A percentile compares a stretch with the other conserved stretches of the same genome.
Evolutionary conservation across 2,888 invertebrate species (phyloP).

Genomic region (Ditula angustiorana): DNA sequence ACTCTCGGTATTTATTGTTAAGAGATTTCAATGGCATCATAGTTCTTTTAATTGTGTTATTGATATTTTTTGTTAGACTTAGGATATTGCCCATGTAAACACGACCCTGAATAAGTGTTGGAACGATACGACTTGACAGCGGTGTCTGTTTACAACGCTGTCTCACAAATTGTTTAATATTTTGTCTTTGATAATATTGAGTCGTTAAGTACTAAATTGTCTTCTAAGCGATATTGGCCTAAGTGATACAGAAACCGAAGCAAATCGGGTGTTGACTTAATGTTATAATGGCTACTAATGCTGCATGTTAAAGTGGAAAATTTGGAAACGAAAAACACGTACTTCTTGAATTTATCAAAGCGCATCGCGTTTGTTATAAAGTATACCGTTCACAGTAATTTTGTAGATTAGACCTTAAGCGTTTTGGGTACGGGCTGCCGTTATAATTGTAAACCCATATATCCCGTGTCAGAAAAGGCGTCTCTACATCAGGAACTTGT

Average conservation of each 20-base stretch:
- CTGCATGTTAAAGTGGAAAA: no score
- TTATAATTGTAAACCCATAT: conserved; percentile 30
- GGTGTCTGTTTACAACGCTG: neutral
- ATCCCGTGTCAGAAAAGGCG: conserved; percentile 42
- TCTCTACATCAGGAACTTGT: conserved; percentile 67
- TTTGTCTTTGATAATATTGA: neutral
- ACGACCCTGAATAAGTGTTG: neutral
- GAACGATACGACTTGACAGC: neutral
- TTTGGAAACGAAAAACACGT: no score
- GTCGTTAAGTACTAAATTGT: neutral
- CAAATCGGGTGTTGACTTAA: neutral
- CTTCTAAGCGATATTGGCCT: neutral
- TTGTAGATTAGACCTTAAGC: neutral
- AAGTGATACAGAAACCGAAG: neutral
- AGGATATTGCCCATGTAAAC: neutral
- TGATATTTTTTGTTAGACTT: neutral
- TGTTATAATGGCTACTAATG: neutral
- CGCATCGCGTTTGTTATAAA: conserved; percentile 1
- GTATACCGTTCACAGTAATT: neutral
- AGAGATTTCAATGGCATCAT: conserved; percentile 27
- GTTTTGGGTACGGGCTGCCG: neutral
- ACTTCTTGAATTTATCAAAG: neutral
- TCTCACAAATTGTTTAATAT: no score
- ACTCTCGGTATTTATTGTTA: neutral
- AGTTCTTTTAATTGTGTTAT: neutral